Base-by-base conservation (phyloP, 2,113 vertebrate species). In the Phalacrocorax carbo region DNA sequence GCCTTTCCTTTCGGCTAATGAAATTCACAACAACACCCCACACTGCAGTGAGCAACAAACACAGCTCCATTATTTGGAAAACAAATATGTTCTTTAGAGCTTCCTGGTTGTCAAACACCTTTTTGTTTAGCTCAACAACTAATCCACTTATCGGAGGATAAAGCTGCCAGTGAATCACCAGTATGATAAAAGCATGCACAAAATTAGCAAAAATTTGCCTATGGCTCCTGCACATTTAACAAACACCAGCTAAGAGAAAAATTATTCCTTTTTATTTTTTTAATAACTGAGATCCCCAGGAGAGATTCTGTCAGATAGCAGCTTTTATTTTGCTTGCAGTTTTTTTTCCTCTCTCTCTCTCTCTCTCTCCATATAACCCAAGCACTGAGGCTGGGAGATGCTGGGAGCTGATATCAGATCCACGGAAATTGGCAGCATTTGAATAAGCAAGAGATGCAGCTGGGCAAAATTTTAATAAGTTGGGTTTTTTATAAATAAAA, bases 141-240 rank as follows among this genome's bases (percentile, higher is more conserved):
- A 98, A 98, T 98, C 98, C 98, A 98, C 98, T 98, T 98, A 98
- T 98, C 97, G 5, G 97, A 71, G 98, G 97, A 96, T 98, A 98
- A 98, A 98, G 98, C 95, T 93, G 96, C 97, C 95, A 86, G 97
- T 93, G 97, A 97, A 98, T 98, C 97, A 97, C 88, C 87, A 48
- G 64, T n/a, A 97, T 94, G 98, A 98, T 98, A 98, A 98, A 98
- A 97, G 97, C 98, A 96, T 83, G 97, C 96, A 96, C 96, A 95
- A 98, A 98, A 98, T 98, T 98, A 98, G 97, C 98, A 95, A 95
- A 96, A 98, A 97, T 75, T 93, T 84, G 98, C 98, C 98, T 83
- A 80, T 90, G 98, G 98, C 98, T 97, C 61, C 73, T 23, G 95
- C 78, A 92, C 83, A 55, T 95, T 97, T 36, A 97, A 98, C 98